A percentile compares a stretch with the other conserved stretches of the same genome.
These are phyloP conservation scores for Athalia circularis DNA, from an alignment of 2,888 invertebrate genomes.

Conservation along the genomic window DNA sequence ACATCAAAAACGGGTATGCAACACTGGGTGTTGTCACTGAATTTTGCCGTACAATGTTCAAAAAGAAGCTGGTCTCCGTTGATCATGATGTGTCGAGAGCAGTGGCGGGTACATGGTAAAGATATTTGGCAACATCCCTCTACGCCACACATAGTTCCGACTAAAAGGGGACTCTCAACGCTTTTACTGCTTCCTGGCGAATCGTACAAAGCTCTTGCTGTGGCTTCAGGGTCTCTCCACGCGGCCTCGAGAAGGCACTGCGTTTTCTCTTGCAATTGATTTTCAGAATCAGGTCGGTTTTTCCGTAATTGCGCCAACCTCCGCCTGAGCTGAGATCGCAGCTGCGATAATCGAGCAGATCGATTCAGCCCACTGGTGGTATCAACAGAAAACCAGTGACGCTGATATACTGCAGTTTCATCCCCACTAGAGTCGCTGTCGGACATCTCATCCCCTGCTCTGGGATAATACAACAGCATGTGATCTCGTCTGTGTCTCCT, in stretches of 20 bases:
- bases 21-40: slow-evolving; percentile 86
- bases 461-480: slow-evolving; percentile 70
- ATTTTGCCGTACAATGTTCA: slow-evolving; percentile 87
- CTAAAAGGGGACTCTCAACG: slow-evolving; percentile 63
- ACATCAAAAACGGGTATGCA: slow-evolving; percentile 87
- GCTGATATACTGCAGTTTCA: slow-evolving; percentile 71
- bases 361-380: slow-evolving; percentile 62
- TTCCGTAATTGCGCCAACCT: slow-evolving; percentile 74
- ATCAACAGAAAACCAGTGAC: slow-evolving; percentile 73
- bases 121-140: slow-evolving; percentile 75
- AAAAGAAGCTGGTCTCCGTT: slow-evolving; percentile 90
- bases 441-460: slow-evolving; percentile 73
- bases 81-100: slow-evolving; percentile 88
- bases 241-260: slow-evolving; percentile 63
- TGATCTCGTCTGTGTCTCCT: slow-evolving; percentile 67
- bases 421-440: slow-evolving; percentile 74
- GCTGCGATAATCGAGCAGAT: slow-evolving; percentile 67
- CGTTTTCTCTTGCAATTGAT: slow-evolving; percentile 59
- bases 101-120: slow-evolving; percentile 88
- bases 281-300: slow-evolving; percentile 63
- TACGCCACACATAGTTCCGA: slow-evolving; percentile 67
- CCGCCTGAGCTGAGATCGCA: slow-evolving; percentile 74
- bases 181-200: slow-evolving; percentile 56
- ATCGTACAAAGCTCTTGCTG: slow-evolving; percentile 48
- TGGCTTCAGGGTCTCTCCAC: slow-evolving; percentile 64